phyloP scores from a whole-genome alignment of 53 echinoderm and acorn worm genomes.

The Crossaster papposus region DNA sequence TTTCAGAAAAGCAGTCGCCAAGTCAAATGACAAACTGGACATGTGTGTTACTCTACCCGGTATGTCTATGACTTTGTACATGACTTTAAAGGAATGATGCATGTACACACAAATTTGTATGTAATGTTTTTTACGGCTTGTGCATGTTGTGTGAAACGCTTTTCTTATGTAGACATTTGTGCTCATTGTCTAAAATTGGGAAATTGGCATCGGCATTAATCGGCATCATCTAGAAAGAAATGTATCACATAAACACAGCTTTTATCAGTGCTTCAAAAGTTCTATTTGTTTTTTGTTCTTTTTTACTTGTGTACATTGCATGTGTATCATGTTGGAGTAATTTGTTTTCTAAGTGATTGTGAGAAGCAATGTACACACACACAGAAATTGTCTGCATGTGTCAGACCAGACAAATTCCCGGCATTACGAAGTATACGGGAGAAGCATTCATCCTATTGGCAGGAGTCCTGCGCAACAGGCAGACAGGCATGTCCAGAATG shows the following conservation, averaged over 20 bases:
- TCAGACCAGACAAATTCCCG: constrained; percentile 30
- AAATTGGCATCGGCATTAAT: background rate
- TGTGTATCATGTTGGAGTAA: too few relatives aligned
- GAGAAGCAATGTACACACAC: background rate
- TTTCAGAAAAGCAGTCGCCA: too few relatives aligned
- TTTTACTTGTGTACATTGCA: too few relatives aligned
- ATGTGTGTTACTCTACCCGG: too few relatives aligned
- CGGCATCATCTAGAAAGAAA: background rate
- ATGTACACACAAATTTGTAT: too few relatives aligned
- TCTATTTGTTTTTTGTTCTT: background rate
- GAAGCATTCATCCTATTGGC: background rate
- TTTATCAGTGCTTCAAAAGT: background rate
- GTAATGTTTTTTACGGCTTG: too few relatives aligned
- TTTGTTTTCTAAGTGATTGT: background rate
- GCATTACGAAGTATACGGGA: background rate
- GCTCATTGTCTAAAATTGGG: too few relatives aligned
- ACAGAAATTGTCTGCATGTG: background rate
- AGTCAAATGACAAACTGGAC: too few relatives aligned
- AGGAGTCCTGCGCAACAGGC: constrained; percentile 43
- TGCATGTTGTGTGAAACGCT: too few relatives aligned
- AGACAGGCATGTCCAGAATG: constrained; percentile 61
- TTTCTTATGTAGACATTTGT: too few relatives aligned
- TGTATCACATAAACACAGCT: background rate
- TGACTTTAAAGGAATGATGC: too few relatives aligned
- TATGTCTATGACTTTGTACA: too few relatives aligned